phyloP scores from a whole-genome alignment of 2,113 vertebrate genomes.

The Perca fluviatilis region DNA sequence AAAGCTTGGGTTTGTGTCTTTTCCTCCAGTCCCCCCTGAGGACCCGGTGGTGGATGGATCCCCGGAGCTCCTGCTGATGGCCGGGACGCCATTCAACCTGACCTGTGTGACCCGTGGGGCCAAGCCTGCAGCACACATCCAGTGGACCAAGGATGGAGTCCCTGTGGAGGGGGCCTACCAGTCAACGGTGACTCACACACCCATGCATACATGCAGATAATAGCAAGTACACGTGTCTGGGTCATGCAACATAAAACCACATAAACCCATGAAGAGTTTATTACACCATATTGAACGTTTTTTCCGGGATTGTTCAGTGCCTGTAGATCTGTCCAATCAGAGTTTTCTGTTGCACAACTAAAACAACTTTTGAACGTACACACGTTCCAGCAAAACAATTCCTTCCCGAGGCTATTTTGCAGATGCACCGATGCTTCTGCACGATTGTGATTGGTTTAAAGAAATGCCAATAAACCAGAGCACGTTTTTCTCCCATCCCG shows the following conservation, averaged over 20 bases:
- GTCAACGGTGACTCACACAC: slow-evolving; percentile 87
- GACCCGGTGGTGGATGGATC: slow-evolving; percentile 91
- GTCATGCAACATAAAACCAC: slow-evolving; percentile 18
- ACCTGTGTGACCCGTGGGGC: slow-evolving; percentile 92
- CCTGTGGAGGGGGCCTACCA: slow-evolving; percentile 88
- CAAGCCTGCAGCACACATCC: slow-evolving; percentile 92
- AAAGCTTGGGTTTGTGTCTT: slow-evolving; percentile 20
- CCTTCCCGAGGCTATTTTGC: no score
- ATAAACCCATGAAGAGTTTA: slow-evolving; percentile 25
- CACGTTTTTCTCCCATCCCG: no score
- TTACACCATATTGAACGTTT: neutral
- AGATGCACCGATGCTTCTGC: no score
- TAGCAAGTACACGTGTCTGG: neutral
- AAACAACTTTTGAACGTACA: no score
- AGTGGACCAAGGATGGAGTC: slow-evolving; percentile 91
- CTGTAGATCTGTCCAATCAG: no score
- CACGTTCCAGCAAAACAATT: no score
- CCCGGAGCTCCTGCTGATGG: slow-evolving; percentile 91
- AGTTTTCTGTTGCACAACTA: no score
- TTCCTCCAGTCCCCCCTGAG: slow-evolving; percentile 87
- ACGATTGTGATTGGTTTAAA: no score
- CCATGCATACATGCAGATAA: slow-evolving; percentile 8
- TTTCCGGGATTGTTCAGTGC: no score
- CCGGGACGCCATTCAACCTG: slow-evolving; percentile 90
- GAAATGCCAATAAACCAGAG: no score